phyloP scores from a whole-genome alignment of 2,113 vertebrate genomes.

The Dromas ardeola region DNA sequence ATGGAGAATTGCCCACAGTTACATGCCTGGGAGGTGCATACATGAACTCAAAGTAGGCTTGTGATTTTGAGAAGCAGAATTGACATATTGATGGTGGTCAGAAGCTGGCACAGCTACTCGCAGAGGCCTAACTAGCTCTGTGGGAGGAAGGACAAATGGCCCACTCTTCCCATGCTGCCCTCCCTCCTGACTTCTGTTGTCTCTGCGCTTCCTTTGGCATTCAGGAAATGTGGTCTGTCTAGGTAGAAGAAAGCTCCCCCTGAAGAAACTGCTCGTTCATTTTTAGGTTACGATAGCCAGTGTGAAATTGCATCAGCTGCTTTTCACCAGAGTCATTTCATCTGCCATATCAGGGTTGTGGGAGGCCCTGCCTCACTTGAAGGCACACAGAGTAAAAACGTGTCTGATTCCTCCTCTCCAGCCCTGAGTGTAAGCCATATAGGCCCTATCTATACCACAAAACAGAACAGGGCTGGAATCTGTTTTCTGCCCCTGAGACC shows the following conservation, averaged over 20 bases:
- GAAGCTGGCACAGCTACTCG: not conserved
- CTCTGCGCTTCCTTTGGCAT: not conserved
- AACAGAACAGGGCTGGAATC: not conserved
- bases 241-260: not conserved
- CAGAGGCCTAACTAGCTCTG: not conserved
- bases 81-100: slow-evolving; percentile 43
- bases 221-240: not conserved
- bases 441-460: not conserved
- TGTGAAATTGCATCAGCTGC: not conserved
- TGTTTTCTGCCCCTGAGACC: not conserved
- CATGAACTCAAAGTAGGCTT: slow-evolving; percentile 31
- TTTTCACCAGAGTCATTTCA: not conserved
- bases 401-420: not conserved
- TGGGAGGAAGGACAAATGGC: not conserved
- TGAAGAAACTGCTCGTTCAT: not conserved
- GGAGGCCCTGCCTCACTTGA: not conserved
- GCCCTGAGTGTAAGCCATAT: not conserved
- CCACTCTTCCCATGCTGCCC: not conserved
- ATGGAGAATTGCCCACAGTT: slow-evolving; percentile 73
- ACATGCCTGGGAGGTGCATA: slow-evolving; percentile 57
- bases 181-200: not conserved
- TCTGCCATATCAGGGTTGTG: not conserved
- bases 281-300: not conserved
- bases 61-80: slow-evolving; percentile 50
- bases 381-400: not conserved